A percentile compares a stretch with the other conserved stretches of the same genome.
phyloP scores from a whole-genome alignment of 2,888 invertebrate genomes.

The Diarsia brunnea region DNA sequence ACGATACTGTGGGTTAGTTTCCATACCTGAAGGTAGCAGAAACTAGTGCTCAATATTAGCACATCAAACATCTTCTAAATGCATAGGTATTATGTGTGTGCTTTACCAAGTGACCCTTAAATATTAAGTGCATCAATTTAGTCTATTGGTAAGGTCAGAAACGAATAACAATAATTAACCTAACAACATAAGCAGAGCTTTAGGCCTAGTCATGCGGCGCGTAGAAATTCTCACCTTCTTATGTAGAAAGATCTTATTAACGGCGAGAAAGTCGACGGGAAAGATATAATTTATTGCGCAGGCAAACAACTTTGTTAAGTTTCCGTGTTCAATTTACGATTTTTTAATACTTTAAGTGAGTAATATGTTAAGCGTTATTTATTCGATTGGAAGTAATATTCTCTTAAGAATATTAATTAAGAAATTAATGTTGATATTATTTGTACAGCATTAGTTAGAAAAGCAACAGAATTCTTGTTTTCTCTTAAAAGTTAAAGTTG shows the following conservation, averaged over 20 bases:
- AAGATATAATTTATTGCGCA: conserved; percentile 37
- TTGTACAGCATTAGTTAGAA: conserved; percentile 7
- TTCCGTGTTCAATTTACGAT: conserved; percentile 27
- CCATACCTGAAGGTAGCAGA: too few species aligned
- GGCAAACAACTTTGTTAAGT: conserved; percentile 25
- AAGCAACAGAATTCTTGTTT: background rate
- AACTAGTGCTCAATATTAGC: background rate
- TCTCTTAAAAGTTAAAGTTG: background rate
- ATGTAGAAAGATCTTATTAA: conserved; percentile 50
- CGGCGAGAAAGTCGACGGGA: conserved; percentile 18
- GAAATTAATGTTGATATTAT: background rate
- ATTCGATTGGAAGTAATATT: background rate
- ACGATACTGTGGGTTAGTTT: too few species aligned
- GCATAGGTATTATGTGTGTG: too few species aligned
- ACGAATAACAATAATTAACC: background rate
- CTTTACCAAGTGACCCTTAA: background rate
- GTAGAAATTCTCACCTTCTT: conserved; percentile 35
- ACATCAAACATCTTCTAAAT: background rate
- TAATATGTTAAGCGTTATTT: background rate
- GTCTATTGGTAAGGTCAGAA: background rate
- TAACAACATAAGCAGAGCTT: background rate
- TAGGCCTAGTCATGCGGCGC: background rate
- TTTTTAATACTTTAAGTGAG: background rate
- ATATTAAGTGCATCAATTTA: background rate
- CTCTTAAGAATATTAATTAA: background rate